Evolutionary conservation across 1,140 invertebrate genomes (phyloP), one percentile per base, ranked within the genome.

Genomic region (Copidosoma floridanum): DNA sequence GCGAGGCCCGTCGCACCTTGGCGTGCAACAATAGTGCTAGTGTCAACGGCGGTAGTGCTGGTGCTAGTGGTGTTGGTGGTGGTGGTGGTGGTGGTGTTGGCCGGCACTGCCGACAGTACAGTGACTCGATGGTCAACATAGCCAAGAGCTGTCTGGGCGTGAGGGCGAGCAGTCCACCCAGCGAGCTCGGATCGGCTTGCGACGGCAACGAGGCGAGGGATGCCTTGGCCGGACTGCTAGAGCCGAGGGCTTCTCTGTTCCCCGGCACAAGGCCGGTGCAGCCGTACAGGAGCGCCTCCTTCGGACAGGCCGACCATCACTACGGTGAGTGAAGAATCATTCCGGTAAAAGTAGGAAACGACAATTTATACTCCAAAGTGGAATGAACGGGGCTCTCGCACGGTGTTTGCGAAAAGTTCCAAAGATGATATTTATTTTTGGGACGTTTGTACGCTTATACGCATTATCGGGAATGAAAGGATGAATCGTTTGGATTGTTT

Each of bases 241-340:
- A 83, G 75, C 70, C 80, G 67, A 69, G 82, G 71, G 67, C 68
- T 71, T 43, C 64, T 68, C n/a, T 64, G 60, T 48, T 71, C 63
- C 63, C 74, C 68, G 35, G 32, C 3, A 21, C 16, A n/a, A 65
- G 41, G 47, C 63, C 38, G 65, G 71, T 44, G 48, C 65, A 57
- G 35, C 86, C 89, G 3, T 89, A 87, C 65, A 82, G 91, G 24
- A 92, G 89, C 68, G 89, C 90, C 5, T 93, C 91, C 10, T 92
- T 93, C 68, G 90, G 90, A 0, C 90, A 92, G 75, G 89, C 90
- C 38, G 90, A 92, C 71, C 89, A 86, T 66, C 66, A 68, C 66
- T 73, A 75, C 67, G 75, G 77, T 78, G 64, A 69, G 63, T n/a
- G n/a, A n/a, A 48, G 35, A 40, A n/a, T n/a, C n/a, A n/a, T n/a